Conservation (phyloP, 2,888 invertebrate genomes). For the Amaurobius ferox region DNA sequence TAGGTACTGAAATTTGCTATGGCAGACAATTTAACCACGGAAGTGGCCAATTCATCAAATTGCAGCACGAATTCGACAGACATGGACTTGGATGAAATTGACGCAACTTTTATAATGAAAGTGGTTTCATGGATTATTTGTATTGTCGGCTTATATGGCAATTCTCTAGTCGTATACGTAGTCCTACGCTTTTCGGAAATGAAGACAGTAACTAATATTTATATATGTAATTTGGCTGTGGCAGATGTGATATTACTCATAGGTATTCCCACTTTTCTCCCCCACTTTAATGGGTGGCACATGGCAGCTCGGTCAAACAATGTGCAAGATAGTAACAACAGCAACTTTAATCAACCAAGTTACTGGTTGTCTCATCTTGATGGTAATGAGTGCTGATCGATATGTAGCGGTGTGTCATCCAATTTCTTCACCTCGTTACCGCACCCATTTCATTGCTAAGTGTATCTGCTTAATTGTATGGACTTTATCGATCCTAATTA, state of each 20-base stretch:
- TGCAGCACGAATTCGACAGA: not conserved
- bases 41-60: slow-evolving; percentile 2
- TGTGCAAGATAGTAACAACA: slow-evolving; percentile 93
- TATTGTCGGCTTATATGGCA: slow-evolving; percentile 90
- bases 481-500: slow-evolving; percentile 89
- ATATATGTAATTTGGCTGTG: slow-evolving; percentile 90
- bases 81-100: slow-evolving; percentile 12
- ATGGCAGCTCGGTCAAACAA: slow-evolving; percentile 91
- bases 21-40: slow-evolving; percentile 12
- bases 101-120: slow-evolving; percentile 50
- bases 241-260: slow-evolving; percentile 94
- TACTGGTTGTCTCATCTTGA: slow-evolving; percentile 91
- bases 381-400: slow-evolving; percentile 94
- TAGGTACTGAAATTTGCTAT: too few relatives aligned
- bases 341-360: slow-evolving; percentile 94
- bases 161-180: slow-evolving; percentile 92
- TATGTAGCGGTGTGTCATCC: slow-evolving; percentile 96
- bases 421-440: slow-evolving; percentile 88
- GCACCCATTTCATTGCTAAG: slow-evolving; percentile 89
- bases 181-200: slow-evolving; percentile 90
- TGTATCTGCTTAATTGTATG: slow-evolving; percentile 91
- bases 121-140: slow-evolving; percentile 90
- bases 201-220: slow-evolving; percentile 96
- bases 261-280: slow-evolving; percentile 91
- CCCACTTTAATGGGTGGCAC: slow-evolving; percentile 87